Base-by-base conservation (phyloP, 2,888 invertebrate species). In the Apamea crenata region DNA sequence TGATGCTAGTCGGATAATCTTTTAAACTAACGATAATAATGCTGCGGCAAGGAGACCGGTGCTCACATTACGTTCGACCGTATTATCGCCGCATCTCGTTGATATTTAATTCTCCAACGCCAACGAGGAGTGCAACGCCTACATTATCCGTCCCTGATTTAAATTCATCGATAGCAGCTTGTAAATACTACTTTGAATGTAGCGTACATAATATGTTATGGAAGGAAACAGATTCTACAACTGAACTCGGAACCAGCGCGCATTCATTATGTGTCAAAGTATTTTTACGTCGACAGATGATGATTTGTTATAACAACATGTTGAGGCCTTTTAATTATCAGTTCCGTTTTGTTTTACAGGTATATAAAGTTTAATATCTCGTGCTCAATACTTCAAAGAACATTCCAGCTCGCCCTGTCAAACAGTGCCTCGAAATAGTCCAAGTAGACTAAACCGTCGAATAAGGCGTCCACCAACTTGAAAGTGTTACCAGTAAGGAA, bases 161-260 rank as follows among this genome's bases (percentile, higher is more conserved):
- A 87, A 90, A 91, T 90, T 82, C 88, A 88, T 87, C 84, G 90
- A 89, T 88, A 84, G 68, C 68, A 75, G 81, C 69, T 85, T 85
- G 81, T 82, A 87, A 87, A 80, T 82, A 84, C 77, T 78, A 65
- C 71, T 81, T 75, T 68, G n/a, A 74, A 70, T 65, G 63, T 74
- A 80, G 63, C 44, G 32, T 71, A 82, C 72, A 79, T 69, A 77
- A 79, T 69, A 77, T 78, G 85, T 80, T 70, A 74, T 70, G 75
- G 61, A 73, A 70, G 72, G 69, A 78, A 84, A 74, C 65, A 78
- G 81, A 75, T 77, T 61, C 47, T 74, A 75, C 69, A 67, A 83
- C 66, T 80, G 74, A 80, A 85, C 47, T 85, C 70, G 65, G 70
- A 80, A 79, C 65, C 61, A 70, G 44, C 76, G 77, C 8, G 32